phyloP scores from a whole-genome alignment of 1,140 invertebrate species.

The Procambarus virginalis region DNA sequence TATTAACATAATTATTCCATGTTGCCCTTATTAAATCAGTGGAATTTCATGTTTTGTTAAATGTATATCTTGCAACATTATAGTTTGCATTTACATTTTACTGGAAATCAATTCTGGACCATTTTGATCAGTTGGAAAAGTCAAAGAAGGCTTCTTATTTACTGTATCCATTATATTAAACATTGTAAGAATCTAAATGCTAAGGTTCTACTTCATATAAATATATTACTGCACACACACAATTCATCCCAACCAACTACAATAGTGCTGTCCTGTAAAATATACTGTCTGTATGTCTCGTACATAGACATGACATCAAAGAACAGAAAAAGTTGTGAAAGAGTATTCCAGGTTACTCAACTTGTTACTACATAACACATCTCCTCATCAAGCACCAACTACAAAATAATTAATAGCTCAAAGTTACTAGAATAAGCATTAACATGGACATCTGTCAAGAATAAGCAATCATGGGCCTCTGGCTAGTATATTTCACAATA shows the following conservation, averaged over 20 bases:
- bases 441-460: constrained; percentile 15
- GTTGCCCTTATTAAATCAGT: too few species aligned
- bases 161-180: neutral
- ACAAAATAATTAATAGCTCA: constrained; percentile 27
- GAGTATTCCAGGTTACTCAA: neutral
- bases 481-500: neutral
- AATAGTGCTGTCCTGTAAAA: neutral
- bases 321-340: neutral
- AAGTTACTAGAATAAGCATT: constrained; percentile 18
- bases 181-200: neutral
- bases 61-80: too few species aligned
- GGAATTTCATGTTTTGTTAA: too few species aligned
- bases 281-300: neutral
- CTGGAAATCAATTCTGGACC: too few species aligned
- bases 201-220: neutral
- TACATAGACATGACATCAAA: neutral
- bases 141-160: neutral
- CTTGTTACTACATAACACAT: neutral
- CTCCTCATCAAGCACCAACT: constrained; percentile 54
- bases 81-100: too few species aligned
- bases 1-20: too few species aligned
- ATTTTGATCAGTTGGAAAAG: neutral
- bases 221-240: neutral
- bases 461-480: neutral
- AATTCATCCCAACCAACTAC: neutral